Percentiles rank a stretch among this genome's conserved stretches.
Evolutionary conservation across 2,113 vertebrate species (phyloP).

Genomic region (Xiphorhynchus elegans): DNA sequence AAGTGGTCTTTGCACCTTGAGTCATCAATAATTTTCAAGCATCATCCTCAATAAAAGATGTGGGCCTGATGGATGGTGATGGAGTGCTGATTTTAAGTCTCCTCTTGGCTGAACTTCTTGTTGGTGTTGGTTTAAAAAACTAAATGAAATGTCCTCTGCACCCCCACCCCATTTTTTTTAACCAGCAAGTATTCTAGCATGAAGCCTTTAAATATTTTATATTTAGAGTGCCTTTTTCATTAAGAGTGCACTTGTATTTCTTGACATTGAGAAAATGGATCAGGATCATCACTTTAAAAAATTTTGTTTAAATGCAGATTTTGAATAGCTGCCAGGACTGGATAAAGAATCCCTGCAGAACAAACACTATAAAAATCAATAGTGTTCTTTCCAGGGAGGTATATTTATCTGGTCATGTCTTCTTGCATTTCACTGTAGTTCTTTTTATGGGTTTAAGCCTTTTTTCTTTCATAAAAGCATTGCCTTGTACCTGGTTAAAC

Average conservation of each 20-base stretch:
- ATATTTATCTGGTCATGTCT: conserved; percentile 37
- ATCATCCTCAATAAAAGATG: not conserved
- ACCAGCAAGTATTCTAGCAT: not conserved
- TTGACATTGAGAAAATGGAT: conserved; percentile 46
- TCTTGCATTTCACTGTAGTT: not conserved
- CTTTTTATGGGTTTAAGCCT: not conserved
- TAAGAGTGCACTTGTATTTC: conserved; percentile 24
- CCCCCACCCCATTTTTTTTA: not conserved
- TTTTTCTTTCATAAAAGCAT: not conserved
- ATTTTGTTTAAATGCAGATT: conserved; percentile 51
- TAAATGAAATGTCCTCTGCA: not conserved
- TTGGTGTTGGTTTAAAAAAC: not conserved
- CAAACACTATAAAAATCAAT: conserved; percentile 56
- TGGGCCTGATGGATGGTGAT: not conserved
- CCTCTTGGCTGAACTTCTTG: not conserved
- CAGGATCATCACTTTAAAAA: conserved; percentile 24
- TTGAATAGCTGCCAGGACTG: conserved; percentile 30
- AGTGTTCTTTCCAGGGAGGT: not conserved
- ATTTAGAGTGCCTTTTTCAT: conserved; percentile 55
- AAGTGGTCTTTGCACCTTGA: not conserved
- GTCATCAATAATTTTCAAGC: conserved; percentile 12
- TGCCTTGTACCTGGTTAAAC: not conserved
- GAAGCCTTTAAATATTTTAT: conserved; percentile 49
- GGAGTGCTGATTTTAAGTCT: not conserved
- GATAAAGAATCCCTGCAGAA: conserved; percentile 43